A percentile compares a stretch with the other conserved stretches of the same genome.
These are phyloP conservation scores for Rhagoletis zephyria DNA, from an alignment of 1,140 invertebrate species.

Conservation along the genomic window DNA sequence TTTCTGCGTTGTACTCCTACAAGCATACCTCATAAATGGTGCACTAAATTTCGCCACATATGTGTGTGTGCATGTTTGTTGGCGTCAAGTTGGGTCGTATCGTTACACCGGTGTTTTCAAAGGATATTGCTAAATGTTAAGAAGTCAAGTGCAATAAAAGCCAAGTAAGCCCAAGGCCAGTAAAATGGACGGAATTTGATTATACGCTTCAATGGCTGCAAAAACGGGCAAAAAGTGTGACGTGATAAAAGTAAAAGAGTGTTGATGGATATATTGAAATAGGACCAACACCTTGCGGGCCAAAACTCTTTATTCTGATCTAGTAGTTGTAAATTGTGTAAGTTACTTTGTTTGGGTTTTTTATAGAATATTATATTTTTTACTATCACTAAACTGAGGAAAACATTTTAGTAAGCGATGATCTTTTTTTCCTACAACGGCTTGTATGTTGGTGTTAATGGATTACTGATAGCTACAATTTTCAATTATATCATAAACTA, in stretches of 20 bases:
- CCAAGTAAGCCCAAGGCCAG: slow-evolving; percentile 23
- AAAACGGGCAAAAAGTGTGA: neutral
- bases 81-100: neutral
- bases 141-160: slow-evolving; percentile 32
- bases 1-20: too few species aligned
- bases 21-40: neutral
- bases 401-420: too few species aligned
- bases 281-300: neutral
- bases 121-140: slow-evolving; percentile 30
- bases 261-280: neutral
- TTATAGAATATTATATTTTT: too few species aligned
- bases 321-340: neutral
- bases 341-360: too few species aligned
- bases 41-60: neutral
- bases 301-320: neutral
- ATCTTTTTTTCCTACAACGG: too few species aligned
- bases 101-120: neutral
- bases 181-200: neutral
- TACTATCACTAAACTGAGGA: too few species aligned
- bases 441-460: too few species aligned
- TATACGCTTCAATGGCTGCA: slow-evolving; percentile 13
- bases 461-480: too few species aligned
- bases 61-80: neutral
- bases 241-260: neutral
- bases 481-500: too few species aligned